Base-by-base conservation (phyloP, 2,888 invertebrate genomes). In the Eremobia ochroleuca region DNA sequence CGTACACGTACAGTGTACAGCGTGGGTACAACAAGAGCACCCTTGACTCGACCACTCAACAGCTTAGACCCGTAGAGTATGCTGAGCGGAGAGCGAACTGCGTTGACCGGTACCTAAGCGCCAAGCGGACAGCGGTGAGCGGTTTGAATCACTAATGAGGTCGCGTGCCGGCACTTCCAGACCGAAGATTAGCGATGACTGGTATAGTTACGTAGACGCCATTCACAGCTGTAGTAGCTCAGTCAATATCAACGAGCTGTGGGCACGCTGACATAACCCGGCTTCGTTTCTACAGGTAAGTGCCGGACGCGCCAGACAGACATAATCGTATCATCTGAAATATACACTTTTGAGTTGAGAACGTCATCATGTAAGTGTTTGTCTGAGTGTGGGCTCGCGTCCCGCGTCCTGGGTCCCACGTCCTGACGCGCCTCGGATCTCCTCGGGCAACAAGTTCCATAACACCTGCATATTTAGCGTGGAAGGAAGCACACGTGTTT, bases 151-250 rank as follows among this genome's bases (percentile, higher is more conserved):
- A 64, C 31, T 21, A 43, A 13, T 25, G 31, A n/a, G 67, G 3
- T 43, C 68, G 52, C 73, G 73, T 73, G 73, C 72, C 58, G 55
- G 31, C 58, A 3, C 31, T 43, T 1, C n/a, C 21, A 31, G 15
- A 25, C 21, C 21, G 43, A 34, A 34, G 71, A 58, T 73, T 73
- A 73, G 52, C 31, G 31, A 31, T 61, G 11, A 43, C 31, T n/a
- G 21, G 18, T 8, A 4, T 31, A 13, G 28, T 31, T 21, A 43
- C 34, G 28, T 28, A 58, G n/a, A 58, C 58, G 8, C 28, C 18
- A 59, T 6, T 4, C 18, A 9, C 21, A 31, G 31, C 31, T 31
- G 61, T 61, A 9, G 61, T 11, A n/a, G 4, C 59, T 8, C 28
- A 9, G 31, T 61, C 61, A 28, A 59, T 59, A 59, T 18, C 18